Percentiles rank a stretch among this genome's conserved stretches.
Evolutionary conservation across 2,797 vertebrate species (phyloP).

Genomic region (Dendrocincla tyrannina): DNA sequence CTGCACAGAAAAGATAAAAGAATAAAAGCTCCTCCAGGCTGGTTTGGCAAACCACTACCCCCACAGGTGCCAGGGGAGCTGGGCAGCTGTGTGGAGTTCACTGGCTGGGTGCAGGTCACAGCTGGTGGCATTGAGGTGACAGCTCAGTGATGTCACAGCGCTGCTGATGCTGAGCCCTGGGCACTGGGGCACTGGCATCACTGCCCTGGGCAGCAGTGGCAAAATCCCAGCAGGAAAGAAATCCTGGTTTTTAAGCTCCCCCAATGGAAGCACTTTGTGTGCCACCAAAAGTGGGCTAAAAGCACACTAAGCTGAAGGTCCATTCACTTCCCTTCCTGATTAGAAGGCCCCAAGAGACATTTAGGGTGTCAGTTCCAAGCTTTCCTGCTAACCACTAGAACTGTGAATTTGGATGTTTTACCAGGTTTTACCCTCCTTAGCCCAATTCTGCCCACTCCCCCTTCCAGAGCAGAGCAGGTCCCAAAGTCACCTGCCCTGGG

Average conservation of each 20-base stretch:
- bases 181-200: accelerated
- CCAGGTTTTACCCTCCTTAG: not conserved
- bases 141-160: not conserved
- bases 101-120: not conserved
- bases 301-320: not conserved
- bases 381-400: not conserved
- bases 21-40: not conserved
- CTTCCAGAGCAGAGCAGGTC: not conserved
- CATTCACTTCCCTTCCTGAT: not conserved
- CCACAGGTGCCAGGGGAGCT: not conserved
- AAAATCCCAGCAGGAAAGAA: not conserved
- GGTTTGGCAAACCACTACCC: not conserved
- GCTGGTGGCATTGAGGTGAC: not conserved
- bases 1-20: not conserved
- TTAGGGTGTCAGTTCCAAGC: not conserved
- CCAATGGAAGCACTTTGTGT: not conserved
- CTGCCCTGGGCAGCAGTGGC: not conserved
- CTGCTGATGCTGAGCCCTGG: not conserved
- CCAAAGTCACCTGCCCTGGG: not conserved
- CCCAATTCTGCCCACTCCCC: not conserved
- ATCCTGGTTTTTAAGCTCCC: not conserved
- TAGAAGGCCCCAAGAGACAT: not conserved
- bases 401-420: not conserved
- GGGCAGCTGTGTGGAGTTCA: not conserved
- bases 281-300: not conserved